These are phyloP conservation scores for Corythornis leucogaster DNA, from an alignment of 2,797 vertebrate species.

Conservation along the genomic window DNA sequence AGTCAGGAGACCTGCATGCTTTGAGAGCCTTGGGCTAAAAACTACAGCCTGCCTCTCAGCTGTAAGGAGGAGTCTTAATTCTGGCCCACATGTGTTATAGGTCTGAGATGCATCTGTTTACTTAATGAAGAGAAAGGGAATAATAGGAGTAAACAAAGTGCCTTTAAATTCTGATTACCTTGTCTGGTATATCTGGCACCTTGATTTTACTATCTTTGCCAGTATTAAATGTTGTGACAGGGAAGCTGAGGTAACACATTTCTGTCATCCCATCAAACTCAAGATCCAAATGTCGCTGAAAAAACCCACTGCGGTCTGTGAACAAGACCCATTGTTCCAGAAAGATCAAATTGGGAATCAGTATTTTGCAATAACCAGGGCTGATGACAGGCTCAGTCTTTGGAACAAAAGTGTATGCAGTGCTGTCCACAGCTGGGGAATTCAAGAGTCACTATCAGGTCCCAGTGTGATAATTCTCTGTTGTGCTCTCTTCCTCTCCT, in stretches of 20 bases:
- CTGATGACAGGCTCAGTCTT: rapidly evolving
- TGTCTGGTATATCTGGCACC: neutral
- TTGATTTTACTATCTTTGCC: neutral
- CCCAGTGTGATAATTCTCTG: neutral
- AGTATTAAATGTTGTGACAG: neutral
- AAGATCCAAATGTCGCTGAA: neutral
- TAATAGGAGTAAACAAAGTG: neutral
- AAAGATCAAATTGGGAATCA: neutral
- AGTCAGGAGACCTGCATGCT: neutral
- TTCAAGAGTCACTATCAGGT: neutral
- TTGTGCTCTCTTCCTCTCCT: neutral
- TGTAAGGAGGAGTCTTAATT: neutral
- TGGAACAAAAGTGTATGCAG: neutral
- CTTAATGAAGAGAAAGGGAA: neutral
- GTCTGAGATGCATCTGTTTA: neutral
- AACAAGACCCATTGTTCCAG: neutral
- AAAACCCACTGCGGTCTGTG: neutral
- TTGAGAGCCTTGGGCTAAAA: neutral
- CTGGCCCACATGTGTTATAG: rapidly evolving
- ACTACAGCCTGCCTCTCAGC: neutral
- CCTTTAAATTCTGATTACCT: neutral
- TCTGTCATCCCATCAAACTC: neutral
- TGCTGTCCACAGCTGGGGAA: neutral
- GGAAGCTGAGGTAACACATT: neutral
- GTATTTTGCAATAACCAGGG: neutral